Evolutionary conservation across 2,113 vertebrate species (phyloP), one percentile per base, ranked within the genome.

Genomic region (Pycnonotus jocosus): DNA sequence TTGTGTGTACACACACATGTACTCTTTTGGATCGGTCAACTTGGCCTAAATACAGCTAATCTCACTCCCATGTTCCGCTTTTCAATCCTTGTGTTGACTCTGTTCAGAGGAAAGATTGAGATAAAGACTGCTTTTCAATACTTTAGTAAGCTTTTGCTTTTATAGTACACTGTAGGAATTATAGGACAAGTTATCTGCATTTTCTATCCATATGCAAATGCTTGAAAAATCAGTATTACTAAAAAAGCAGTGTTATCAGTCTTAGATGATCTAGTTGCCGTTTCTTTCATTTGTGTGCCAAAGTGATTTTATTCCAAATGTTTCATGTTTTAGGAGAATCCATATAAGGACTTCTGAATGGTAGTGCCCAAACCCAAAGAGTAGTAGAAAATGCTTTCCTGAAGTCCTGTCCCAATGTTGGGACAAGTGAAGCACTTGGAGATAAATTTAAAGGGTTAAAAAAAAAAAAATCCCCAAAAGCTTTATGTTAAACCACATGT

Each of bases 21-120:
- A 10, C 31, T 48, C 37, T 58, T 65, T 33, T 3, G 27, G 18
- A 16, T 61, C 0, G 0, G 18, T 24, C 31, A 48, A 4, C 20
- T 56, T 69, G 82, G 62, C 50, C 53, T 72, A 48, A 61, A 21
- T 21, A 48, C 17, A 69, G 31, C 28, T 33, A 8, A 86, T 31
- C 30, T 92, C 9, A 4, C 31, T 73, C 27, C 33, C 9, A 3
- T 19, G 13, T 70, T 77, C 14, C 0, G 1, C 22, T 86, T 83
- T 53, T 66, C 56, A 48, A 2, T 42, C 7, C 3, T 81, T 82
- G 12, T 69, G 14, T 84, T 80, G n/a, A 37, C 51, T 76, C 16
- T 71, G 5, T 77, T 90, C 45, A 54, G 50, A 33, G 35, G 13
- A 23, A 58, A 74, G 72, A 54, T 42, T 37, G 58, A 82, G 65